Conservation (phyloP, 2,797 vertebrate species). For the Mus caroli region DNA sequence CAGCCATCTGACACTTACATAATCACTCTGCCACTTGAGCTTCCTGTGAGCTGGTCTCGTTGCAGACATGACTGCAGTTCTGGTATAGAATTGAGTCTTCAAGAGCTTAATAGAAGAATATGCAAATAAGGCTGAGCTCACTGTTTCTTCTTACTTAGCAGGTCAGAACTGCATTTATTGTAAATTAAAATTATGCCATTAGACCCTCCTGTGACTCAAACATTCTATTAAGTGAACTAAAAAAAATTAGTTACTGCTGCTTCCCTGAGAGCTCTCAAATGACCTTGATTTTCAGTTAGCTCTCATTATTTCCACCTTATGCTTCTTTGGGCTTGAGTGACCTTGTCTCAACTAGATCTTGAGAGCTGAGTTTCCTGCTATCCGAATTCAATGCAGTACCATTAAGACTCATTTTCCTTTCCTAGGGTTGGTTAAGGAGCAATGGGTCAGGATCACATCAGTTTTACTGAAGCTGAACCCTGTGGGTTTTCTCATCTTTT, state of each 20-base stretch:
- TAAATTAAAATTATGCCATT: slow-evolving; percentile 57
- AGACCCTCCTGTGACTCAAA: slow-evolving; percentile 39
- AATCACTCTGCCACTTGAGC: background rate
- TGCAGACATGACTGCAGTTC: background rate
- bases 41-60: background rate
- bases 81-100: background rate
- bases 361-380: slow-evolving; percentile 44
- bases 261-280: slow-evolving; percentile 47
- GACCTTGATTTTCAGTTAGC: slow-evolving; percentile 62
- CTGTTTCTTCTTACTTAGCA: background rate
- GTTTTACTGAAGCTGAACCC: slow-evolving; percentile 42
- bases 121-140: background rate
- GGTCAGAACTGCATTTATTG: background rate
- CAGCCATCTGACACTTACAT: background rate
- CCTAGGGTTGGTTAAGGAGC: slow-evolving; percentile 25
- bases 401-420: slow-evolving; percentile 8
- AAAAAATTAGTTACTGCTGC: slow-evolving; percentile 43
- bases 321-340: slow-evolving; percentile 39
- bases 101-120: background rate
- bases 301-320: slow-evolving; percentile 56
- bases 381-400: slow-evolving; percentile 49
- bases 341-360: slow-evolving; percentile 51
- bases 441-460: slow-evolving; percentile 45
- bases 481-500: slow-evolving; percentile 63
- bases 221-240: slow-evolving; percentile 56